Conservation (phyloP, 2,797 vertebrate genomes). For the Astyanax mexicanus region DNA sequence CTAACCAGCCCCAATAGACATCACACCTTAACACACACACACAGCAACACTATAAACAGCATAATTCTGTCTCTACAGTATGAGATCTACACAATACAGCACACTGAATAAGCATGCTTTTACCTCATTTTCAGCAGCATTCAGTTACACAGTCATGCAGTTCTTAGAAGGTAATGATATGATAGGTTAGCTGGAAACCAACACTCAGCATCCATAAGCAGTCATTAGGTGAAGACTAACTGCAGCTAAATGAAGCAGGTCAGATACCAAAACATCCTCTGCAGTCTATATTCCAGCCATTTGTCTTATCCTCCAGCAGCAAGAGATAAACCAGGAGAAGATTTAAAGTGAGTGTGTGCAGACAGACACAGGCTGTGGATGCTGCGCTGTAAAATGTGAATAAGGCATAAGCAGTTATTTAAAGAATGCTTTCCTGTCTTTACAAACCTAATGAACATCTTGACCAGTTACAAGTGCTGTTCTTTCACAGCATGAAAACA, state of each 20-base stretch:
- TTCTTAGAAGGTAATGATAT: neutral
- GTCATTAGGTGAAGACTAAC: conserved; percentile 7
- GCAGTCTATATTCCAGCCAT: neutral
- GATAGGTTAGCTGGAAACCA: neutral
- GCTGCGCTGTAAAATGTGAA: neutral
- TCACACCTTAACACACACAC: conserved; percentile 8
- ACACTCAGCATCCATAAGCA: neutral
- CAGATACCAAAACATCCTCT: neutral
- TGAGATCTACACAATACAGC: neutral
- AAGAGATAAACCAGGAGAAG: neutral
- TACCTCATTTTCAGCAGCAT: neutral
- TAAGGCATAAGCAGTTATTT: neutral
- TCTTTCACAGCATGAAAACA: neutral
- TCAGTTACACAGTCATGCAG: neutral
- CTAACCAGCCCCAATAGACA: conserved; percentile 27
- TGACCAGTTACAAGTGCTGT: neutral
- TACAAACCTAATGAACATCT: neutral
- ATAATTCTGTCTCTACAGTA: neutral
- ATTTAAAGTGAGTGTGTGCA: neutral
- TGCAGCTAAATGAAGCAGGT: conserved; percentile 6
- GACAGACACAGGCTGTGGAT: neutral
- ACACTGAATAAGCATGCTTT: neutral
- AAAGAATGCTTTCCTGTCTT: neutral
- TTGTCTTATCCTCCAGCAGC: conserved; percentile 1
- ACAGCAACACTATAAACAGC: neutral